Percentiles rank a stretch among this genome's conserved stretches.
Evolutionary conservation across 30 jellyfish, hydroid and myxozoan species (phyloP).

Genomic region (Hydractinia symbiolongicarpus): DNA sequence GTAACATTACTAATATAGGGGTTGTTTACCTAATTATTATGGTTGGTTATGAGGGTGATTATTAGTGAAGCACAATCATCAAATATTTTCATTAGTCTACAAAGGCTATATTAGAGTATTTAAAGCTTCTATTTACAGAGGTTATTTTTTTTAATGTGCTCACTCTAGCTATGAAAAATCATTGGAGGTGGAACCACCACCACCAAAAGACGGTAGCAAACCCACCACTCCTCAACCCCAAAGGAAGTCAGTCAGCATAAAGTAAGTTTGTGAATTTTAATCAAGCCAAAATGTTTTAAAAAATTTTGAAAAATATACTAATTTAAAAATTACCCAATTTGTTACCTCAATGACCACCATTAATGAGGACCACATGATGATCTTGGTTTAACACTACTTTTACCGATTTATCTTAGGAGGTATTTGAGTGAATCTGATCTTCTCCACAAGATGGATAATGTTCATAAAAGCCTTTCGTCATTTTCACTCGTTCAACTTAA

Average conservation of each 20-base stretch:
- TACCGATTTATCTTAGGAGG: not conserved
- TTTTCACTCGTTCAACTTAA: too few species aligned
- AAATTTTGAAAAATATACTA: too few species aligned
- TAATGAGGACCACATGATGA: not conserved
- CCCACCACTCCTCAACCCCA: constrained; percentile 27
- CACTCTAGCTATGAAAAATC: constrained; percentile 20
- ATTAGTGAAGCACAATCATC: too few species aligned
- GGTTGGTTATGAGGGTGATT: too few species aligned
- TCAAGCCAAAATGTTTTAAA: too few species aligned
- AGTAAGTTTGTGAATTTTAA: not conserved
- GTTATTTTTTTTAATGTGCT: not conserved
- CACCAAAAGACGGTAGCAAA: constrained; percentile 7
- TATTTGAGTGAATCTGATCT: constrained; percentile 31
- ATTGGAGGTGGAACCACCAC: constrained; percentile 34
- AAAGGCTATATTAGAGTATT: too few species aligned
- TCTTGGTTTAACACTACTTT: not conserved
- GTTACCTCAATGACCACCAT: not conserved
- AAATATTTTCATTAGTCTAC: too few species aligned
- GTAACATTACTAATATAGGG: not conserved
- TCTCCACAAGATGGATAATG: not conserved
- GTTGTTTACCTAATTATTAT: not conserved
- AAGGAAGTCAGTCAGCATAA: constrained; percentile 6
- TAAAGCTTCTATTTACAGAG: too few species aligned
- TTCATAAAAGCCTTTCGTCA: too few species aligned
- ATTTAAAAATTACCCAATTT: too few species aligned